Conservation (phyloP, 2,888 invertebrate species). For the Pristionchus arcanus region DNA sequence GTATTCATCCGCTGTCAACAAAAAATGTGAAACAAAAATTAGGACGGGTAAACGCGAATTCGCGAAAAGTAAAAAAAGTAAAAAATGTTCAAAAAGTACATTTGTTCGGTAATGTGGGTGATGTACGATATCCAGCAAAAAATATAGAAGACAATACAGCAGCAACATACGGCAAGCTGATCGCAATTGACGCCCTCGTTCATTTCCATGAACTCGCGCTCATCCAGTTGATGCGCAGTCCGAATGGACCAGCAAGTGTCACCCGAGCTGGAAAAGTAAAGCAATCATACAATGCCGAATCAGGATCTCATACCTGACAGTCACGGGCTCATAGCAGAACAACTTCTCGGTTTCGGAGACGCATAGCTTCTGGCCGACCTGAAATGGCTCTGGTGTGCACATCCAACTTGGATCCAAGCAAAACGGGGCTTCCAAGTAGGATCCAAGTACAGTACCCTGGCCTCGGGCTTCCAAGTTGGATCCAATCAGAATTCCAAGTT, state of each 20-base stretch:
- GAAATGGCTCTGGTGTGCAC: background rate
- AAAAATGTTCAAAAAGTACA: too few species aligned
- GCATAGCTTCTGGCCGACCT: slow-evolving; percentile 54
- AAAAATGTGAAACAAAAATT: too few species aligned
- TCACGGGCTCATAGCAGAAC: background rate
- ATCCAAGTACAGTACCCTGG: too few species aligned
- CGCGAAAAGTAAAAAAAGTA: too few species aligned
- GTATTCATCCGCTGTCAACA: too few species aligned
- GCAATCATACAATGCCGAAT: background rate
- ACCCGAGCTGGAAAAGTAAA: background rate
- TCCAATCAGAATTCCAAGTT: too few species aligned
- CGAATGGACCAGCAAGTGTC: slow-evolving; percentile 55
- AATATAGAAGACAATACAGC: too few species aligned
- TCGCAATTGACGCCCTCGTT: slow-evolving; percentile 52
- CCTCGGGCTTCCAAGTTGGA: too few species aligned
- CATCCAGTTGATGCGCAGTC: slow-evolving; percentile 39
- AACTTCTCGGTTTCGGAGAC: background rate
- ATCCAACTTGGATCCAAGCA: background rate
- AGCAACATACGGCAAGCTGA: background rate
- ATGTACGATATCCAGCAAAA: too few species aligned
- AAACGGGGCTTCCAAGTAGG: too few species aligned
- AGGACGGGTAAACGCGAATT: too few species aligned
- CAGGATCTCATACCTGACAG: background rate
- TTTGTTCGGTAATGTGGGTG: too few species aligned
- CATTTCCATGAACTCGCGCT: slow-evolving; percentile 30